phyloP scores from a whole-genome alignment of 1,140 invertebrate species.

The Aphelenchoides besseyi region DNA sequence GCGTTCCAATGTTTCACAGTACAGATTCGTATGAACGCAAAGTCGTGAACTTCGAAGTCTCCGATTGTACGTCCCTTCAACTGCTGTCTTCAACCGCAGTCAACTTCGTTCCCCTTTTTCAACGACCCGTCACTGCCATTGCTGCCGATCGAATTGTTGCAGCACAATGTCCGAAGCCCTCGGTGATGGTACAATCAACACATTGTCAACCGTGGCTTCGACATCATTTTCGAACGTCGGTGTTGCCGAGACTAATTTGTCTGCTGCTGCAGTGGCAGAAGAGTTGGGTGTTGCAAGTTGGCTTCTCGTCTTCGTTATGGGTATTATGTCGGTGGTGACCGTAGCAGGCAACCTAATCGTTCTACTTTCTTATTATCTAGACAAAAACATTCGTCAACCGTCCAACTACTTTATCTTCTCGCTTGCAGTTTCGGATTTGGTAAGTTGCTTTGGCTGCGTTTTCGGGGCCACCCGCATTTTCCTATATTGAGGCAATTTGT shows the following conservation, averaged over 20 bases:
- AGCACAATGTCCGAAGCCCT: background rate
- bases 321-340: conserved; percentile 78
- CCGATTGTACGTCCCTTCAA: background rate
- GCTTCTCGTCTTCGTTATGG: conserved; percentile 47
- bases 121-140: background rate
- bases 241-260: background rate
- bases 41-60: background rate
- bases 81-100: background rate
- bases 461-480: background rate
- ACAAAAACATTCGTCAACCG: conserved; percentile 91
- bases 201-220: background rate
- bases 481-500: conserved; percentile 16
- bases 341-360: conserved; percentile 93
- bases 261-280: background rate
- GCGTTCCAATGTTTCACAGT: background rate
- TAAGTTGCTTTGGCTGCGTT: conserved; percentile 63
- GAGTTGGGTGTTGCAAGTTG: background rate
- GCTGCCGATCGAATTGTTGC: background rate
- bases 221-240: background rate
- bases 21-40: background rate
- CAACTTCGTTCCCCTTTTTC: background rate
- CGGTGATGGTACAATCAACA: background rate
- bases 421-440: conserved; percentile 90
- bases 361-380: conserved; percentile 89
- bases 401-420: conserved; percentile 99